These are phyloP conservation scores for Aphis gossypii DNA, from an alignment of 1,140 invertebrate species.

Conservation along the genomic window DNA sequence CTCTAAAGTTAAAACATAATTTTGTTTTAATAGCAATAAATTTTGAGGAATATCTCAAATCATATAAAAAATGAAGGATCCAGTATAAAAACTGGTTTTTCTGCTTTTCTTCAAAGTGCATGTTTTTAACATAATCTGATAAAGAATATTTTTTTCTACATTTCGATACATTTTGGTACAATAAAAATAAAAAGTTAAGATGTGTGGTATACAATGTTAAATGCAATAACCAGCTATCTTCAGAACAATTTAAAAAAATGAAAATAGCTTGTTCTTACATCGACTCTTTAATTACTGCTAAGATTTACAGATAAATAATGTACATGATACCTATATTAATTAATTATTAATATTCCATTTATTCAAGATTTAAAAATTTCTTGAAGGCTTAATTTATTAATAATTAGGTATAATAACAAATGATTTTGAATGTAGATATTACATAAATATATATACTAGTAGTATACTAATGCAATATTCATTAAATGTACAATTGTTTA, in stretches of 20 bases:
- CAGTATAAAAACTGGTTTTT: no score
- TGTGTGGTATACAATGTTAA: no score
- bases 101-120: no score
- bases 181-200: no score
- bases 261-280: no score
- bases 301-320: not conserved
- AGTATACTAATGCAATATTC: not conserved
- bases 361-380: not conserved
- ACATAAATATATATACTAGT: not conserved
- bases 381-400: conserved; percentile 6
- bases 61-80: not conserved
- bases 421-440: not conserved
- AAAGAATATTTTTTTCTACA: no score
- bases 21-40: not conserved
- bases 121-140: no score
- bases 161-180: no score
- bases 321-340: not conserved
- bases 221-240: no score
- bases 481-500: not conserved
- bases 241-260: no score
- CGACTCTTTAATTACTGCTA: not conserved
- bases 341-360: not conserved
- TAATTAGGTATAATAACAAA: not conserved
- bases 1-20: not conserved
- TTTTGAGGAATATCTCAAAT: not conserved